Evolutionary conservation across 2,113 vertebrate genomes (phyloP), one percentile per base, ranked within the genome.

Genomic region (Hassar affinis): DNA sequence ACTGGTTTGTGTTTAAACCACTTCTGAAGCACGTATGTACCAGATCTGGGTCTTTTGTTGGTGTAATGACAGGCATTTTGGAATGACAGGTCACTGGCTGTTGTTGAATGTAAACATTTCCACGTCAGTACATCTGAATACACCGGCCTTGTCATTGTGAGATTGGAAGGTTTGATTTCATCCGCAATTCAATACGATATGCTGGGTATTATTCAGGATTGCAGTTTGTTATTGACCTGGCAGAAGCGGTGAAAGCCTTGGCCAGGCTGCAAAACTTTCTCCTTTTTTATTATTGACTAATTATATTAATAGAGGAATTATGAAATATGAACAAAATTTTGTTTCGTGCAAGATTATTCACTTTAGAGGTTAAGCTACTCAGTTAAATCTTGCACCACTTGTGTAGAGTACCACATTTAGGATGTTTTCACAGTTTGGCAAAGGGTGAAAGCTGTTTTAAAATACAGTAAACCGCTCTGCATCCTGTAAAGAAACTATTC

Each of bases 181-280:
- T 82, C 80, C 68, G 79, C 11, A 59, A 74, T 82, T 82, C 7
- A 69, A 74, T 62, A 35, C 62, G 80, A 75, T 54, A 74, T 74
- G 69, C 80, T 74, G 45, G 35, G 20, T 74, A 59, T 30, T 54
- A 56, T 30, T 72, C 9, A 1, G 2, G 18, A 12, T 62, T 71
- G 22, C 49, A 4, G n/a, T 61, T 61, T 51, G 42, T 33, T 69
- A 61, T 49, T 82, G 80, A 75, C 80, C 42, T 30, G 42, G 17
- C 42, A 51, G 54, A 47, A 7, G 42, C 18, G 61, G 80, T 69
- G 56, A 74, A 61, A 75, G 18, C 42, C 30, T 38, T 42, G 62
- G 47, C 64, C 11, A 38, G 3, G 38, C 18, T 68, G 35, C 1
- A 18, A 38, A 35, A 8, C 15, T 3, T 66, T 38, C 7, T 38